Evolutionary conservation across 2,888 invertebrate genomes (phyloP).

Genomic region (Leptinotarsa tumamoca): DNA sequence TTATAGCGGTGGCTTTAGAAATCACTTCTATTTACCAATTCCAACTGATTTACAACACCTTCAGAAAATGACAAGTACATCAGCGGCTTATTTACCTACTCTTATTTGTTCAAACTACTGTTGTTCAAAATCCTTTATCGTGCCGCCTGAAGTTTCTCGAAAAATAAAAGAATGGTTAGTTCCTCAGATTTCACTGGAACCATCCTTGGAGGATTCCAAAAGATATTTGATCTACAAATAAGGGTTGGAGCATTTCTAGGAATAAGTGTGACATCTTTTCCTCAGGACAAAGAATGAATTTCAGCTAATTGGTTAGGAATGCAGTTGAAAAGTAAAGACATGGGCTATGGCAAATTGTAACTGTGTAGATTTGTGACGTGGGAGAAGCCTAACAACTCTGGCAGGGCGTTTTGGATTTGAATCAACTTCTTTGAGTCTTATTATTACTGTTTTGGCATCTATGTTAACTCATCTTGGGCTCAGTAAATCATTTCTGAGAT

Average conservation of each 20-base stretch:
- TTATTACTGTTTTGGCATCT: no score
- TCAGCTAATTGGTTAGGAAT: background rate
- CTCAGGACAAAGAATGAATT: background rate
- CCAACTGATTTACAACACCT: slow-evolving; percentile 15
- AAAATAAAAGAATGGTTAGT: slow-evolving; percentile 4
- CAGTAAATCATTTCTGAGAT: no score
- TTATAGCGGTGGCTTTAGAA: slow-evolving; percentile 1
- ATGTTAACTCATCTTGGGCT: no score
- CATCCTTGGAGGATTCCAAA: background rate
- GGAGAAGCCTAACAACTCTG: no score
- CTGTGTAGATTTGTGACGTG: no score
- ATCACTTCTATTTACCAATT: slow-evolving; percentile 7
- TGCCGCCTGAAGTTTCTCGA: slow-evolving; percentile 1
- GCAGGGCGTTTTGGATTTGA: no score
- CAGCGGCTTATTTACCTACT: slow-evolving; percentile 5
- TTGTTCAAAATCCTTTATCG: slow-evolving; percentile 1
- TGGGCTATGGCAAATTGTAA: no score
- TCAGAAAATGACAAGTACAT: slow-evolving; percentile 13
- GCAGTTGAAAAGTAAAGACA: background rate
- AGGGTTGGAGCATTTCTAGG: background rate
- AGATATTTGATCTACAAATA: slow-evolving; percentile 10
- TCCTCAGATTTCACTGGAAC: slow-evolving; percentile 2
- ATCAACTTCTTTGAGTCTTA: no score
- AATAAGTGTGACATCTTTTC: slow-evolving; percentile 5
- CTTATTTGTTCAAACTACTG: slow-evolving; percentile 21